Evolutionary conservation across 2,113 vertebrate genomes (phyloP).

Genomic region (Pagrus major): DNA sequence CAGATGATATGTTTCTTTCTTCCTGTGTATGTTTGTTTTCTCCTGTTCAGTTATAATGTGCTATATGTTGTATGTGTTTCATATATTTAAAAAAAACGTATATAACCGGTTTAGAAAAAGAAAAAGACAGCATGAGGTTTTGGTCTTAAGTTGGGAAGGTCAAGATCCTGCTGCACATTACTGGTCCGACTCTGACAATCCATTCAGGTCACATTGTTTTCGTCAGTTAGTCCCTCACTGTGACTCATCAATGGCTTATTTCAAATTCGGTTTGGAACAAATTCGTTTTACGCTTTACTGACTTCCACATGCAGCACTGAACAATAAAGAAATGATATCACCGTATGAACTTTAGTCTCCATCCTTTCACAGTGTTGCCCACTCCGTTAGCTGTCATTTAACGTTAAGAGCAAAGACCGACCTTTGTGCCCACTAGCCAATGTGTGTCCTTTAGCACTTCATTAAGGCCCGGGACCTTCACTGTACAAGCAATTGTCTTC

Average conservation of each 20-base stretch:
- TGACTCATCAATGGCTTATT: constrained; percentile 51
- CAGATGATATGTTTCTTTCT: neutral
- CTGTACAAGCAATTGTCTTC: constrained; percentile 75
- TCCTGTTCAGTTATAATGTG: neutral
- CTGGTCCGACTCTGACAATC: constrained; percentile 16
- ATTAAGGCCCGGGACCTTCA: constrained; percentile 70
- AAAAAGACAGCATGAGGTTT: neutral
- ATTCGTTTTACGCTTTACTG: constrained; percentile 56
- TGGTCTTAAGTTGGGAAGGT: neutral
- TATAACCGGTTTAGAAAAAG: neutral
- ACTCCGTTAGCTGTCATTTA: constrained; percentile 76
- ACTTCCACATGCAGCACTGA: constrained; percentile 45
- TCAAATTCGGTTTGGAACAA: constrained; percentile 44
- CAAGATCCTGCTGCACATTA: constrained; percentile 1
- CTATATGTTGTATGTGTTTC: neutral
- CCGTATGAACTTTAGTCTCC: constrained; percentile 60
- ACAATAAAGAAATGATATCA: constrained; percentile 73
- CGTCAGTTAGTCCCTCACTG: constrained; percentile 57
- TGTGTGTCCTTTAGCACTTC: constrained; percentile 73
- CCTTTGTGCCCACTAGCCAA: constrained; percentile 63
- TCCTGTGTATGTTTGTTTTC: neutral
- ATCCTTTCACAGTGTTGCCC: constrained; percentile 51
- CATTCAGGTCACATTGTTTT: constrained; percentile 52
- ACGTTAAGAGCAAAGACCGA: constrained; percentile 66
- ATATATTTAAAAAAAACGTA: neutral